Base-by-base conservation (phyloP, 2,113 vertebrate genomes). In the Hemiscyllium ocellatum region DNA sequence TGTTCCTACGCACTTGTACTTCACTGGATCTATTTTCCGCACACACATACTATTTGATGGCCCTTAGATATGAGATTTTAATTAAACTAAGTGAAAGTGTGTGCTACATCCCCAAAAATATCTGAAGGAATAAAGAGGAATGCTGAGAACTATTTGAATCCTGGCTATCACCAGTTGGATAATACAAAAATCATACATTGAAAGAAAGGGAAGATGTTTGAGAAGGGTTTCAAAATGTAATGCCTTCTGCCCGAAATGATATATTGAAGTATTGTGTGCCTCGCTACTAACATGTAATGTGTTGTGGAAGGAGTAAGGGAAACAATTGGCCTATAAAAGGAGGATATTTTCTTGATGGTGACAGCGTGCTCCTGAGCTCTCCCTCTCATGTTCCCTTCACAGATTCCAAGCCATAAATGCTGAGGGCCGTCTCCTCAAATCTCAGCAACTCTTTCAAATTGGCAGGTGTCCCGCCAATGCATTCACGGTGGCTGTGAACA, bases 401-500 rank as follows among this genome's bases (percentile, higher is more conserved):
- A 66, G 3, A 68, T 68, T 66, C 33, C 89, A 93, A n/a, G 89
- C 15, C 89, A 66, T 68, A 93, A 93, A 42, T 66, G 89, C 89
- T 93, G 89, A 68, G 61, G 89, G 89, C 89, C 33, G n/a, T 93
- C 65, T 93, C 89, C 56, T 37, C 17, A 65, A 93, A 93, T 93
- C 89, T 93, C 89, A 68, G n/a, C 89, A 93, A 33, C n/a, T 66
- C 89, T 65, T 68, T 93, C 56, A 93, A 93, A 68, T 93, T 93
- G 89, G 89, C 89, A 68, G 17, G 61, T 93, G 89, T 93, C 89
- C 89, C 37, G 15, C 61, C n/a, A 68, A 37, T 65, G 61, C 89
- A 93, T 33, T 93, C 89, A 93, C 56, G 33, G 89, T 93, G 89
- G 89, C 89, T 93, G 89, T 68, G 89, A 93, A 68, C 89, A 93